Evolutionary conservation across 1,140 invertebrate genomes (phyloP), one percentile per base, ranked within the genome.

Genomic region (Meloidogyne hapla): DNA sequence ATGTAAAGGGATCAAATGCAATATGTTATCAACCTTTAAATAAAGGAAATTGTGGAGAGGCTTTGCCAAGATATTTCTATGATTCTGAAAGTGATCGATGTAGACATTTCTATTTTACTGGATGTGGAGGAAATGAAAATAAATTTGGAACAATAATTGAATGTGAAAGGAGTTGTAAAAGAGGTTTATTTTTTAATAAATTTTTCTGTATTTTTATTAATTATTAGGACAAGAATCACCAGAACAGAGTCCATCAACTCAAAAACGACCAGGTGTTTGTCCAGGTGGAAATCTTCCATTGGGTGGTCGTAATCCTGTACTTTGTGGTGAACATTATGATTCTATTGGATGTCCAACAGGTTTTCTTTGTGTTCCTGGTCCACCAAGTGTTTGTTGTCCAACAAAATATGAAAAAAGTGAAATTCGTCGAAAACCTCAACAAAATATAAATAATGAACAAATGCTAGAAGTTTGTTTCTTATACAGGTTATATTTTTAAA

Each of bases 141-240:
- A 85, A 87, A 71, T 87, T 87, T 90, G 71, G 83, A 23, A 89
- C 90, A 84, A 90, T 91, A 87, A 90, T 91, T 75, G 90, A 91
- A 87, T 97, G 95, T 88, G 91, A 93, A 83, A 87, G 90, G 70
- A 90, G 91, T 83, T 96, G 94, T 83, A 86, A 86, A 69, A 67
- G 79, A 71, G 38, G 38, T 28, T 75, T 75, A 18, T 26, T 26
- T 26, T 45, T 45, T 25, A 18, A 4, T 3, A 12, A n/a, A 48
- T 15, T 25, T 25, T 66, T 9, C 1, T 25, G 6, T 74, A 13
- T 68, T 9, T 73, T 25, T 15, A 1, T 10, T 4, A 79, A 68
- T 33, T 33, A 33, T 28, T 4, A 33, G 25, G 26, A 9, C 38
- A 21, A 21, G 67, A 42, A 28, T 77, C 68, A 2, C 83, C 84